Evolutionary conservation across 2,113 vertebrate genomes (phyloP).

Genomic region (Actenoides lindsayi): DNA sequence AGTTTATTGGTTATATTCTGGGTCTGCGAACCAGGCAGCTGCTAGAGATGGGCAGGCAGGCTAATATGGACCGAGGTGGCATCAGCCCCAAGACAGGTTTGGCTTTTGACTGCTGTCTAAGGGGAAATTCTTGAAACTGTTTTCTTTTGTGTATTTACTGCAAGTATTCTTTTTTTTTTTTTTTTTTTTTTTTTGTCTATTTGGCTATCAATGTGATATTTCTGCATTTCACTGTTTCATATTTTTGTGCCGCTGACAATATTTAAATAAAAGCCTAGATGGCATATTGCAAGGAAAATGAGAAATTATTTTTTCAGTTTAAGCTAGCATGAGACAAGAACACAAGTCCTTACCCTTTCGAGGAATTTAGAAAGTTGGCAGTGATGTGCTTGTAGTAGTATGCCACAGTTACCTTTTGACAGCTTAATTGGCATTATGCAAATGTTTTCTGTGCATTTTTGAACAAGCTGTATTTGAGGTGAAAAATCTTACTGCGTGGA

Average conservation of each 20-base stretch:
- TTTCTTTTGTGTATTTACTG: not conserved
- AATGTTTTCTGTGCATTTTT: conserved; percentile 61
- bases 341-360: conserved; percentile 6
- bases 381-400: not conserved
- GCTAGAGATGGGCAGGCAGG: not conserved
- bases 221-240: not conserved
- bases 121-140: not conserved
- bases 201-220: not conserved
- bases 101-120: not conserved
- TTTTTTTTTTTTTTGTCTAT: not conserved
- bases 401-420: conserved; percentile 58
- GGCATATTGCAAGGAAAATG: conserved; percentile 7
- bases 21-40: not conserved
- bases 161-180: not conserved
- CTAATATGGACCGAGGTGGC: not conserved
- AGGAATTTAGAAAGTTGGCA: conserved; percentile 39
- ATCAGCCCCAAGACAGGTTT: not conserved
- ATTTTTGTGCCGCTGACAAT: not conserved
- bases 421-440: conserved; percentile 70
- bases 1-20: not conserved
- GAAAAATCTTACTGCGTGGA: conserved; percentile 14
- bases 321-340: conserved; percentile 20
- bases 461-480: conserved; percentile 29
- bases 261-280: not conserved
- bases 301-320: not conserved